Percentiles rank a stretch among this genome's conserved stretches.
These are phyloP conservation scores for Stegodyphus mimosarum DNA, from an alignment of 1,140 invertebrate species.

Conservation along the genomic window DNA sequence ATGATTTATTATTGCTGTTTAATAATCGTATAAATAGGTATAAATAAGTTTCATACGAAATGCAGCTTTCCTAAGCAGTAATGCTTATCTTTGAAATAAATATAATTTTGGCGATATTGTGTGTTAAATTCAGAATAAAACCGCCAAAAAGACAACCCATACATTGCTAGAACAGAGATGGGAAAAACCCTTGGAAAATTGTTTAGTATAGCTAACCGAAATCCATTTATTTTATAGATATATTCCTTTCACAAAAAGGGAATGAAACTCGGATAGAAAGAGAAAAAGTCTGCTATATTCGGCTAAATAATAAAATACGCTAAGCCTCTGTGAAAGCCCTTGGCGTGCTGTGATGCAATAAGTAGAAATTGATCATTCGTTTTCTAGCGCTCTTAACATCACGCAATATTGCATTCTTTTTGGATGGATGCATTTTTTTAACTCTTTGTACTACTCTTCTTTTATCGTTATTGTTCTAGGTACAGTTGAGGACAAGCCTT, in stretches of 20 bases:
- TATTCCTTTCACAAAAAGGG: neutral
- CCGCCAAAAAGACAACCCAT: neutral
- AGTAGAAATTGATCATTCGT: slow-evolving; percentile 19
- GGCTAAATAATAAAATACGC: slow-evolving; percentile 15
- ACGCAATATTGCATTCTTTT: slow-evolving; percentile 26
- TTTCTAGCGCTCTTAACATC: neutral
- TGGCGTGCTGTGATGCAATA: slow-evolving; percentile 29
- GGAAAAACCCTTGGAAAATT: neutral
- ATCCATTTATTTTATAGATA: slow-evolving; percentile 19
- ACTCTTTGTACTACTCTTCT: no score
- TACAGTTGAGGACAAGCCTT: no score
- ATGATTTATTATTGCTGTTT: no score
- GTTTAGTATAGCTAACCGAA: slow-evolving; percentile 9
- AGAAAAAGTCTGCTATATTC: neutral
- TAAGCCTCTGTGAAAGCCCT: neutral
- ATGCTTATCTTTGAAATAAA: no score
- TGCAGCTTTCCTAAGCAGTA: no score
- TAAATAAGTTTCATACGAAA: no score
- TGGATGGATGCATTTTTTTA: neutral
- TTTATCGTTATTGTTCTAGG: no score
- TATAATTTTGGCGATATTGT: no score
- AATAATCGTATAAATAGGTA: no score
- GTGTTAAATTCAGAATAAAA: no score
- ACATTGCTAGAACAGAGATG: neutral
- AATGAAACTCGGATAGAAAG: neutral